Conservation (phyloP, 1,140 invertebrate species). For the Tetragnatha versicolor region DNA sequence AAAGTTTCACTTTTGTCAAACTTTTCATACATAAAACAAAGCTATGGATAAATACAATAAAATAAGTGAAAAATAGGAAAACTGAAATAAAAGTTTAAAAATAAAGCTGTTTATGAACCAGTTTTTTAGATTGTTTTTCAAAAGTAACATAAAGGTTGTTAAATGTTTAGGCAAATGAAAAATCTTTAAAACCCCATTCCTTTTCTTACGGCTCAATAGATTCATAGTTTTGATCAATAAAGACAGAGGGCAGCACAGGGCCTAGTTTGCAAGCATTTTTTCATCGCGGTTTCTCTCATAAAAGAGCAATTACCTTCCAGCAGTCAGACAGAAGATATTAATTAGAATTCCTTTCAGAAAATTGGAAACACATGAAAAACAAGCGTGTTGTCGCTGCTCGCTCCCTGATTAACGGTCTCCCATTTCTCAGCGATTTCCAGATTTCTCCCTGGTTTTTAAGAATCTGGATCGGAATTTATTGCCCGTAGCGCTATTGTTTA, state of each 20-base stretch:
- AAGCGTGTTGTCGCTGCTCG: constrained; percentile 28
- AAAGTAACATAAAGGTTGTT: no score
- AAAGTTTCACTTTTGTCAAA: no score
- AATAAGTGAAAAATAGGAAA: no score
- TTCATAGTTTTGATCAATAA: no score
- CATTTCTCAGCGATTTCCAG: constrained; percentile 15
- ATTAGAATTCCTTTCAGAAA: constrained; percentile 48
- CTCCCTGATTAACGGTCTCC: constrained; percentile 31
- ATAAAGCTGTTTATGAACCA: no score
- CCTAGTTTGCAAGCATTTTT: neutral
- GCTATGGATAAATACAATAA: no score
- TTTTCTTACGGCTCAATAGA: no score
- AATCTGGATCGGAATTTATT: constrained; percentile 19
- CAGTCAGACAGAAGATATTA: constrained; percentile 34
- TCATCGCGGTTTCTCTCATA: neutral
- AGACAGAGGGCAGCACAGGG: constrained; percentile 17
- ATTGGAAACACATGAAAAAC: constrained; percentile 19
- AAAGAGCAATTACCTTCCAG: constrained; percentile 37
- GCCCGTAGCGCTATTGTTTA: neutral
- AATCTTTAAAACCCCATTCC: no score
- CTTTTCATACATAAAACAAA: no score
- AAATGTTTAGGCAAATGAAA: no score
- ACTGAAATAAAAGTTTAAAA: no score
- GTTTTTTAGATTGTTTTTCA: no score
- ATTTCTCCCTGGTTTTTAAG: constrained; percentile 21